Evolutionary conservation across 2,113 vertebrate genomes (phyloP), one percentile per base, ranked within the genome.

Genomic region (Rana temporaria): DNA sequence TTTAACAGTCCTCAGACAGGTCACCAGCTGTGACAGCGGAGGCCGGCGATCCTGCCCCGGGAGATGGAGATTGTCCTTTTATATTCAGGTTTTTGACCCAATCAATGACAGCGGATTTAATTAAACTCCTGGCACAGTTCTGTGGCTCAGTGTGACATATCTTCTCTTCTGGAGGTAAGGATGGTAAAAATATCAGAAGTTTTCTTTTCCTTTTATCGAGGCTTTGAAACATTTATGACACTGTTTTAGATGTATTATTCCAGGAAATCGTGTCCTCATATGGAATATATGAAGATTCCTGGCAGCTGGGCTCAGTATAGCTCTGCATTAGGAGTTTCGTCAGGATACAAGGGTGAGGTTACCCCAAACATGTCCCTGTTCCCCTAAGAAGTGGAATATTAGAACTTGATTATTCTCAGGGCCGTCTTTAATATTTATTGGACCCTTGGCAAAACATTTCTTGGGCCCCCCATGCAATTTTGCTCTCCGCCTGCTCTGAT

Each of bases 141-240:
- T 48, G 42, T 7, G 15, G 20, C 19, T 60, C 59, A 60, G 59
- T 60, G 48, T 20, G 42, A 48, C 11, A 20, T 11, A 71, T 42
- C 22, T 2, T n/a, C 17, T 34, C 17, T 11, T 66, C 67, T 6
- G 38, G 48, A 42, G 30, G 18, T 34, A 24, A 20, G 19, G 20
- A 70, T 70, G 42, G 20, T 70, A 70, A 24, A 69, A 69, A 38
- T 68, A 19, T 68, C 42, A 48, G 42, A 48, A 48, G 63, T 18
- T 66, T 16, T 38, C 16, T 67, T 42, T n/a, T 67, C 19, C 32
- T 38, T 38, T 32, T 8, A 19, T 17, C n/a, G 8, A 48, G 34
- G 34, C 48, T 68, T 42, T 68, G 66, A 42, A 68, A 48, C 9
- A 48, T 71, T 71, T 71, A 22, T 71, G 48, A 26, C n/a, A 3